Evolutionary conservation across 2,797 vertebrate species (phyloP), one percentile per base, ranked within the genome.

Genomic region (Pristis pectinata): DNA sequence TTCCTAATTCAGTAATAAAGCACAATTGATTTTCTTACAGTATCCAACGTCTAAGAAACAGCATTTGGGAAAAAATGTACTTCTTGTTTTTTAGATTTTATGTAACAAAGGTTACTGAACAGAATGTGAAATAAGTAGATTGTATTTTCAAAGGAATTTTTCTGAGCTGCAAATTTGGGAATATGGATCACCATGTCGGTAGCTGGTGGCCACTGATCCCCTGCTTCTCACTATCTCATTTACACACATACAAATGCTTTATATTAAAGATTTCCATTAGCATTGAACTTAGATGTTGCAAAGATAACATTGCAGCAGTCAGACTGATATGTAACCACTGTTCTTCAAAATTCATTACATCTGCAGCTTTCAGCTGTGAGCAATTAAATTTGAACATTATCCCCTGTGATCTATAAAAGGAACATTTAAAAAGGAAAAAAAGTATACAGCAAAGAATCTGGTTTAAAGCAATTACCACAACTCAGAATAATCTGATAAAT

Each of bases 341-440:
- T 44, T n/a, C 61, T 93, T 44, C 37, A 93, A 94, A 96, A 96
- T 95, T 95, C 95, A 95, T 10, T 95, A 93, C 95, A 96, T 95
- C 89, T 83, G 96, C 95, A 95, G 94, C 95, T 96, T 96, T 96
- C 96, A 97, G 97, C 96, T 95, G 94, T 95, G 95, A 97, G 96
- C 97, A 96, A 97, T 96, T 96, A 96, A 95, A 96, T 96, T 96
- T 96, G 96, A 96, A 59, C 95, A 95, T 53, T 96, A 96, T 95
- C 96, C 95, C 96, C 49, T 56, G 49, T 96, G 97, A 97, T 97
- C 97, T 97, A 96, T 96, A 98, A 98, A 98, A 96, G 97, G 97
- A 97, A 98, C 96, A 96, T 96, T 97, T 96, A 97, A 96, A 82
- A 87, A 56, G 10, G 53, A 27, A 56, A 56, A 56, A 85, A 34